Conservation (phyloP, 37 sponge, comb jelly and placozoan species). For the Sycon ciliatum region DNA sequence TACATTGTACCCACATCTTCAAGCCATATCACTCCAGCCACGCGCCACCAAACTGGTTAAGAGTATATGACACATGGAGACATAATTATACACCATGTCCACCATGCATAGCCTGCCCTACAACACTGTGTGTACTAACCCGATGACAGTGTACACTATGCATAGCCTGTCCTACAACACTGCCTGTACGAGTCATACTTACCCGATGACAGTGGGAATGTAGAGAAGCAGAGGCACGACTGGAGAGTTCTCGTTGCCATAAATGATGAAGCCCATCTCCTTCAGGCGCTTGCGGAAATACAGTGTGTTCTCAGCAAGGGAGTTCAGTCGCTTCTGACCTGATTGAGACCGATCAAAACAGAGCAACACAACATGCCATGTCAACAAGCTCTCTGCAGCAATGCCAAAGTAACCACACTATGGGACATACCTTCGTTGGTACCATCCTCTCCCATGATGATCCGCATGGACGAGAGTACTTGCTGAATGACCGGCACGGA, state of each 20-base stretch:
- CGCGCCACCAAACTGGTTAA: neutral
- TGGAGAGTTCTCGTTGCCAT: constrained; percentile 63
- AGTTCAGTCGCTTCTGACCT: constrained; percentile 53
- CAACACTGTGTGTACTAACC: too few relatives aligned
- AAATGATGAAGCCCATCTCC: constrained; percentile 82
- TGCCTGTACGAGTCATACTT: neutral
- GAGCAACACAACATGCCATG: neutral
- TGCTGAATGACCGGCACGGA: constrained; percentile 69
- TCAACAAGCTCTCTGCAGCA: too few relatives aligned
- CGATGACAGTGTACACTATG: too few relatives aligned
- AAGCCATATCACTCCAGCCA: too few relatives aligned
- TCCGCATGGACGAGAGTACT: constrained; percentile 51
- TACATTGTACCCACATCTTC: too few relatives aligned
- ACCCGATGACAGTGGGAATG: constrained; percentile 32
- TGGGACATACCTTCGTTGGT: constrained; percentile 70
- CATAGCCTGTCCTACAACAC: too few relatives aligned
- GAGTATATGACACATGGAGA: neutral
- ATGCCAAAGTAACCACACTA: neutral
- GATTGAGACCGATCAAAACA: neutral
- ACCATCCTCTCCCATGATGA: constrained; percentile 89
- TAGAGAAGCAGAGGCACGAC: constrained; percentile 52
- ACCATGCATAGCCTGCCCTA: too few relatives aligned
- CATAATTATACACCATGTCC: too few relatives aligned
- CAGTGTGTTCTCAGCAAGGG: constrained; percentile 68
- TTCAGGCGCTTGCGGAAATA: constrained; percentile 69